These are phyloP conservation scores for Sebastiscus tertius DNA, from an alignment of 2,797 vertebrate genomes.

Conservation along the genomic window DNA sequence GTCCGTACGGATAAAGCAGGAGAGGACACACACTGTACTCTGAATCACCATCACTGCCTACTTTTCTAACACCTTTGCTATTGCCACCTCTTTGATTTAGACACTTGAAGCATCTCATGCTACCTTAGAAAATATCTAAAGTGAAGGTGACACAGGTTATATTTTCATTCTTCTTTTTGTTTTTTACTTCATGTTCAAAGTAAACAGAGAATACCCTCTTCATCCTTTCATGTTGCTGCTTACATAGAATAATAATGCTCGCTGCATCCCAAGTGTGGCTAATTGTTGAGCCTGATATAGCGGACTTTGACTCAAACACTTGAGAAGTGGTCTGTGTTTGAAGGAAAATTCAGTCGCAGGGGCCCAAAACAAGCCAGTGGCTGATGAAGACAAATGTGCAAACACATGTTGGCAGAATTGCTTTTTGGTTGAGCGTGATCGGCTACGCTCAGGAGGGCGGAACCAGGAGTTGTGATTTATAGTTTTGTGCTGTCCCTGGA, in stretches of 20 bases:
- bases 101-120: conserved; percentile 12
- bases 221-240: not conserved
- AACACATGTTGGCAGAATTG: conserved; percentile 88
- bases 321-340: conserved; percentile 67
- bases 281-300: conserved; percentile 41
- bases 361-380: conserved; percentile 81
- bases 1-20: conserved; percentile 70
- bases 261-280: conserved; percentile 34
- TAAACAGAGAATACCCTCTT: not conserved
- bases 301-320: conserved; percentile 47
- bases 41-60: conserved; percentile 52
- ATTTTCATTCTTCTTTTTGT: not conserved
- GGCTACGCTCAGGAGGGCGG: conserved; percentile 82
- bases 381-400: conserved; percentile 90
- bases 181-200: not conserved
- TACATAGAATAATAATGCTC: conserved; percentile 3
- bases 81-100: conserved; percentile 34
- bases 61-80: conserved; percentile 58
- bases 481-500: conserved; percentile 82
- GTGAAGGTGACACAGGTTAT: not conserved
- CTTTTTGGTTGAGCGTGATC: conserved; percentile 86
- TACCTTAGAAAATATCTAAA: not conserved
- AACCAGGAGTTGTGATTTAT: conserved; percentile 86
- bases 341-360: conserved; percentile 72
- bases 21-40: conserved; percentile 67